Evolutionary conservation across 2,113 vertebrate species (phyloP), one percentile per base, ranked within the genome.

Genomic region (Pituophis catenifer): DNA sequence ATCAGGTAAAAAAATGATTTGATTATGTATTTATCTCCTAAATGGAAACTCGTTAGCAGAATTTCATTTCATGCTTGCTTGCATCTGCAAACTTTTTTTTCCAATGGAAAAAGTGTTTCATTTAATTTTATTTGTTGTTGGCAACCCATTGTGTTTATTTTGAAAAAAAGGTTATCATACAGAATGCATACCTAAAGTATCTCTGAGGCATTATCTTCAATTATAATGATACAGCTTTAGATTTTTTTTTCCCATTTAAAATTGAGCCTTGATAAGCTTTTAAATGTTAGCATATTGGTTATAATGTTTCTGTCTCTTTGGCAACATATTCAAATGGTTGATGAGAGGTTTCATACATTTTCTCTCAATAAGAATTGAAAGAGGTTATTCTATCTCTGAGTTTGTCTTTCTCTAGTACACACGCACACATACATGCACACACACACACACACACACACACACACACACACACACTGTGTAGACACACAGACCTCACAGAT

Each of bases 11-110:
- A 95, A 97, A 96, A 94, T 96, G 95, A 97, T 97, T 96, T 94
- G 96, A 97, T 97, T 97, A 97, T 96, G 93, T 96, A 94, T 97
- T 98, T 97, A 97, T 94, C 95, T 96, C 50, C 95, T 97, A 96
- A 93, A 97, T 96, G 96, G 93, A 97, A 96, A 96, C 95, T 97
- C 96, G 97, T 97, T 97, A 97, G 95, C 58, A 95, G 97, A 97
- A 96, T 97, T 97, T 95, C 96, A 97, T 96, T 97, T 97, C 97
- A 96, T 95, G 96, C 97, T 95, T 97, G 91, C 96, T 96, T 96
- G 95, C 95, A 95, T 96, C 95, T 96, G 96, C 95, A 97, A 97
- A 95, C 92, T 93, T 95, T 96, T 96, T 95, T 94, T 93, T 93
- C 93, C 57, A 88, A 95, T 94, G 85, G 93, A 89, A 95, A 93